These are phyloP conservation scores for Macropodus opercularis DNA, from an alignment of 2,797 vertebrate species.

Conservation along the genomic window DNA sequence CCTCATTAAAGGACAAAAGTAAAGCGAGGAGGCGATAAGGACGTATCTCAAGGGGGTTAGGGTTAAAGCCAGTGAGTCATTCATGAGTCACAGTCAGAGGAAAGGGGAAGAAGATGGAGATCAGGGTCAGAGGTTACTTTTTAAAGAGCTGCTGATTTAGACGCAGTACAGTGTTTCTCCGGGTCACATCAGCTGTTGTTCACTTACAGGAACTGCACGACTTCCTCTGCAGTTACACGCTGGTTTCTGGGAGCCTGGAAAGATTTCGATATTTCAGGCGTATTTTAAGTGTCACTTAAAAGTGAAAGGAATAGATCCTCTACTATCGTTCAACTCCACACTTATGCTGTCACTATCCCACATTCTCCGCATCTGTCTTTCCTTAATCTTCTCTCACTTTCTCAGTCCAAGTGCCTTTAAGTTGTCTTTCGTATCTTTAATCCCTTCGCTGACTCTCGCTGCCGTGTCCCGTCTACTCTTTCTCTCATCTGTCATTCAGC, in stretches of 20 bases:
- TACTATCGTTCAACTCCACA: background rate
- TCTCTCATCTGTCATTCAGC: constrained; percentile 1
- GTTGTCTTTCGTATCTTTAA: background rate
- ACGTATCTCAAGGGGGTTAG: constrained; percentile 46
- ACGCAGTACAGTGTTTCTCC: background rate
- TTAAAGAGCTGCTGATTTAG: constrained; percentile 27
- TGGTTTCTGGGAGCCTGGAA: too few species aligned
- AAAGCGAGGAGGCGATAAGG: constrained; percentile 34
- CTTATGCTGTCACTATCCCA: too few species aligned
- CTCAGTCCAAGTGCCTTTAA: constrained; percentile 1
- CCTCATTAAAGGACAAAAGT: constrained; percentile 51
- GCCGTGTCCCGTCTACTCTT: background rate
- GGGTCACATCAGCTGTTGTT: constrained; percentile 47
- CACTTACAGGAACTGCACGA: constrained; percentile 40
- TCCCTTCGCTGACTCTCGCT: background rate
- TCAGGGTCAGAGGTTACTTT: constrained; percentile 23
- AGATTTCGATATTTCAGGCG: too few species aligned
- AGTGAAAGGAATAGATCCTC: background rate
- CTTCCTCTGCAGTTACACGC: background rate
- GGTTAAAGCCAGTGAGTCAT: constrained; percentile 49
- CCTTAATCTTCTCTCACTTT: background rate
- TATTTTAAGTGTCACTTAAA: background rate
- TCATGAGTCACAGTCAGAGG: constrained; percentile 33
- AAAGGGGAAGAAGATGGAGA: constrained; percentile 24
- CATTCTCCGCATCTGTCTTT: too few species aligned